Evolutionary conservation across 2,113 vertebrate genomes (phyloP), one percentile per base, ranked within the genome.

Genomic region (Callipepla californica): DNA sequence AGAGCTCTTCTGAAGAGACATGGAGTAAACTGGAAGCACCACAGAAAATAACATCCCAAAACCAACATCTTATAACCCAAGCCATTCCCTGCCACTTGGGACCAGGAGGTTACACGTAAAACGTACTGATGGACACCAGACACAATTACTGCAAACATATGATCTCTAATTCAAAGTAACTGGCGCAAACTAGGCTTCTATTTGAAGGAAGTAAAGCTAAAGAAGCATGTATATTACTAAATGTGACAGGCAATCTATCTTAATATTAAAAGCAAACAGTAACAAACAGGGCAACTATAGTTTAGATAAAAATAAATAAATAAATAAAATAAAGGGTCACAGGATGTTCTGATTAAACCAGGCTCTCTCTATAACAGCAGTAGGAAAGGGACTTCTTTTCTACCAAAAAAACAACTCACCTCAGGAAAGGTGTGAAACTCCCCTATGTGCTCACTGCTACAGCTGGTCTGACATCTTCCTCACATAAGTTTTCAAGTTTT

Each of bases 401-500:
- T 82, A 69, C 51, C 65, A 63, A 50, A 87, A 55, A 23, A 87
- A 50, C 48, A 59, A 66, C 68, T 28, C 79, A 80, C 38, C 66
- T 83, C 61, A 78, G 14, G 57, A 80, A 92, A 91, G 92, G 85
- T 28, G 65, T 83, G 81, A 59, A 87, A 89, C 83, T 85, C 93
- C 90, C 80, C 80, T 45, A 26, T 79, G 75, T 89, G 81, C 57
- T 89, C 82, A 91, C 68, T 72, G 83, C 87, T 94, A 86, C 92
- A 92, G 93, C 94, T 94, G 80, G 86, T 74, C 87, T 67, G 61
- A 92, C 66, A 93, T 67, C 85, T 85, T 85, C 72, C 40, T 53
- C 75, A 90, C 89, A 94, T 91, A 94, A 83, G 94, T 95, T 96
- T 94, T 94, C 93, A 59, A 45, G 80, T 94, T 90, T 72, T 85